Base-by-base conservation (phyloP, 2,888 invertebrate genomes). In the Ennomos quercinarius region DNA sequence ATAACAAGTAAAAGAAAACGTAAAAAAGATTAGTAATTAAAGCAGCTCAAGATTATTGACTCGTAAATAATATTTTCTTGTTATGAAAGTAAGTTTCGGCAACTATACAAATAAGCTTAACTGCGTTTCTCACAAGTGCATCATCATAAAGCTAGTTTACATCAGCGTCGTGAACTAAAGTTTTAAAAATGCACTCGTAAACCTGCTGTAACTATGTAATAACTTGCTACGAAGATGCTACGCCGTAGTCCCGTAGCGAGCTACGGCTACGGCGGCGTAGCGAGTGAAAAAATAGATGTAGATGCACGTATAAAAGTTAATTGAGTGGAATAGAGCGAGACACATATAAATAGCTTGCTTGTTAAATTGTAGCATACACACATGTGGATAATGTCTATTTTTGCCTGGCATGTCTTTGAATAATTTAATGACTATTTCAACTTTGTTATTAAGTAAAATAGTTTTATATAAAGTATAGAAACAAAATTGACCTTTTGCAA, bases 251-350 rank as follows among this genome's bases (percentile, higher is more conserved):
- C 17, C 27, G 27, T 27, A 27, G n/a, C 36, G 27, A 2, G 61
- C 77, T 76, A 75, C 78, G 71, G 35, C 48, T 55, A 48, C 55
- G 49, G 55, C 58, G 52, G 9, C 49, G 47, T 56, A 61, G 51
- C 40, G 46, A 35, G 50, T 52, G 58, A 70, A 67, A 70, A 76
- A 73, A 75, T 69, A 70, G 65, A 72, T 71, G 66, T 69, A 70
- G 65, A 72, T 71, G 66, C 69, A 73, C 72, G 70, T 73, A 72
- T 78, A 73, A 74, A 78, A 75, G 65, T 75, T 78, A 77, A 77
- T 76, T 77, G 77, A 70, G 69, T 64, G 73, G 74, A 78, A 74
- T 71, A 72, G 63, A 72, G 66, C 66, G 67, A 53, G 55, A 57
- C 62, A 10, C 27, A 6, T 6, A 27, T 27, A 27, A 27, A 27